Conservation (phyloP, 2,797 vertebrate genomes). For the Enteromius fasciolatus region DNA sequence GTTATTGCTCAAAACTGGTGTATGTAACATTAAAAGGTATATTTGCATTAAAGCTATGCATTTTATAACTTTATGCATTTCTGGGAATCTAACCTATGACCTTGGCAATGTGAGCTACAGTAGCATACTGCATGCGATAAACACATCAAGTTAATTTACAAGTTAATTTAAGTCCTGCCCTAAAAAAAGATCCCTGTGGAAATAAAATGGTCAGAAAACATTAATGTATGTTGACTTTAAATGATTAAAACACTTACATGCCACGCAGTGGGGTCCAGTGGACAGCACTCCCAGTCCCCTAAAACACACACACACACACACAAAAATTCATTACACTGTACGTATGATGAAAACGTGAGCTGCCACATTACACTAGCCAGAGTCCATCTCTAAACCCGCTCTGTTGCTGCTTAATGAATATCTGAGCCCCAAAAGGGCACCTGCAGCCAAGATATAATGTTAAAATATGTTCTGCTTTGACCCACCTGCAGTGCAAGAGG, state of each 20-base stretch:
- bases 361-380: constrained; percentile 64
- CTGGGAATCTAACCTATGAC: background rate
- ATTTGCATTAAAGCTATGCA: background rate
- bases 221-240: background rate
- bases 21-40: background rate
- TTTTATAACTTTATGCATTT: background rate
- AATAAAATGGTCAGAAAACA: background rate
- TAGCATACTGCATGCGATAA: background rate
- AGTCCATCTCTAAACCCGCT: constrained; percentile 62
- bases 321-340: constrained; percentile 29
- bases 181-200: background rate
- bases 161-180: background rate
- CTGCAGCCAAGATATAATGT: constrained; percentile 43
- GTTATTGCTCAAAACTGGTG: background rate
- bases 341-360: constrained; percentile 60
- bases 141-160: background rate
- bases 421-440: constrained; percentile 57
- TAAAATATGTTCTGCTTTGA: constrained; percentile 42
- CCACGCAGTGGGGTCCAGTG: constrained; percentile 94
- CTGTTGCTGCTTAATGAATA: constrained; percentile 75
- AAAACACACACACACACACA: constrained; percentile 58
- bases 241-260: constrained; percentile 81
- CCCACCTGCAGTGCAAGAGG: constrained; percentile 26
- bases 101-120: background rate
- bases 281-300: constrained; percentile 98